These are phyloP conservation scores for Mesitornis unicolor DNA, from an alignment of 2,113 vertebrate species.

Conservation along the genomic window DNA sequence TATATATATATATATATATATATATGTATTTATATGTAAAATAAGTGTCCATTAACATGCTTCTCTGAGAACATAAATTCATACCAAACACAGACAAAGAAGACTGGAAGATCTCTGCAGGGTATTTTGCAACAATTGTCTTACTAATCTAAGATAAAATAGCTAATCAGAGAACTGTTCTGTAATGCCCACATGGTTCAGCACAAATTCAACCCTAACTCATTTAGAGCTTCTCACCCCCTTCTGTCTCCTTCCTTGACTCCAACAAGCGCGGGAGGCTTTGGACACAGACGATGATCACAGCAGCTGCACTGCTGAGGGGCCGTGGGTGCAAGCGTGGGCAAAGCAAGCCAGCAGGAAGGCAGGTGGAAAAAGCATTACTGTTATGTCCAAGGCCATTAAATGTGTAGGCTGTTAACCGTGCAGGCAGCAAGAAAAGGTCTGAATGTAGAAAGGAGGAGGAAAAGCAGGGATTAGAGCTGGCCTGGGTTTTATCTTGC, in stretches of 20 bases:
- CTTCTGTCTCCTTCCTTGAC: neutral
- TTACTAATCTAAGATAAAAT: neutral
- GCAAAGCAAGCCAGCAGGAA: neutral
- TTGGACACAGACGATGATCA: neutral
- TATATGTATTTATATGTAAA: neutral
- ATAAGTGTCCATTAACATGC: neutral
- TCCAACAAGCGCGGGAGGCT: neutral
- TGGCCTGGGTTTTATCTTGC: neutral
- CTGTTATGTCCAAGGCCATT: neutral
- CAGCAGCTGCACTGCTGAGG: rapidly evolving
- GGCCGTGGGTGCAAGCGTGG: neutral
- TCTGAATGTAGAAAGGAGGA: neutral
- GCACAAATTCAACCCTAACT: neutral
- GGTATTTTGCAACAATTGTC: neutral
- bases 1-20: no score
- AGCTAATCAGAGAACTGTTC: neutral
- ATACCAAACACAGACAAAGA: neutral
- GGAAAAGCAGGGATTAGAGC: neutral
- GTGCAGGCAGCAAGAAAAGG: neutral
- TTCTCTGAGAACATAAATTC: neutral
- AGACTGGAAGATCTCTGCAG: neutral
- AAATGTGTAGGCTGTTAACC: neutral
- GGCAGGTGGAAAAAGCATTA: neutral
- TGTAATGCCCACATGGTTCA: neutral
- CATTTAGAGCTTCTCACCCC: neutral